A percentile compares a stretch with the other conserved stretches of the same genome.
Evolutionary conservation across 2,113 vertebrate genomes (phyloP).

Genomic region (Gymnogyps californianus): DNA sequence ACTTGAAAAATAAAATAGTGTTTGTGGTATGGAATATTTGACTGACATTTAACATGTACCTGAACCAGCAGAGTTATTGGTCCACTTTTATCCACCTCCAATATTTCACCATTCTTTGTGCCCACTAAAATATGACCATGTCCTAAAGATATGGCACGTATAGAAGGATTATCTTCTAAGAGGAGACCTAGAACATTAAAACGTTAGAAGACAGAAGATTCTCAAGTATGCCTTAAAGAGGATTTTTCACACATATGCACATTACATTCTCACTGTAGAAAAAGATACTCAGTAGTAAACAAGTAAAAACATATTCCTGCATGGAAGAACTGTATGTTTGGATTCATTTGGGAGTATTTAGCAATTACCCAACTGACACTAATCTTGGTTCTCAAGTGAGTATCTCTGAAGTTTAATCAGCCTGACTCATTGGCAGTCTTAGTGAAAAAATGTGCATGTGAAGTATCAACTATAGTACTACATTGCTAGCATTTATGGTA

Average conservation of each 20-base stretch:
- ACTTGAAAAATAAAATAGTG: not conserved
- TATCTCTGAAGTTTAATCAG: not conserved
- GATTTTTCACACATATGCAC: not conserved
- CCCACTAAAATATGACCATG: slow-evolving; percentile 97
- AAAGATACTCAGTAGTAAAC: not conserved
- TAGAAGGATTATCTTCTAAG: slow-evolving; percentile 97
- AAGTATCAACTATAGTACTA: not conserved
- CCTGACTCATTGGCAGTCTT: not conserved
- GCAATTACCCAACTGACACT: not conserved
- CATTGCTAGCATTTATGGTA: not conserved
- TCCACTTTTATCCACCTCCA: slow-evolving; percentile 97
- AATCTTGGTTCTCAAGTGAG: not conserved
- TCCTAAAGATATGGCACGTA: slow-evolving; percentile 98
- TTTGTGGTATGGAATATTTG: not conserved
- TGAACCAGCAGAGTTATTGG: slow-evolving; percentile 89
- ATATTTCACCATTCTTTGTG: slow-evolving; percentile 97
- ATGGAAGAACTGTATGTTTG: not conserved
- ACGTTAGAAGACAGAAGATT: not conserved
- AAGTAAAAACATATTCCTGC: not conserved
- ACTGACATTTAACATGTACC: slow-evolving; percentile 61
- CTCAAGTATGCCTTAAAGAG: not conserved
- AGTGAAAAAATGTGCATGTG: not conserved
- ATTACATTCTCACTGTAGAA: not conserved
- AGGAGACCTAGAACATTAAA: slow-evolving; percentile 84
- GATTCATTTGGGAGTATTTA: not conserved